Base-by-base conservation (phyloP, 1,140 invertebrate genomes). In the Adoxophyes honmai region DNA sequence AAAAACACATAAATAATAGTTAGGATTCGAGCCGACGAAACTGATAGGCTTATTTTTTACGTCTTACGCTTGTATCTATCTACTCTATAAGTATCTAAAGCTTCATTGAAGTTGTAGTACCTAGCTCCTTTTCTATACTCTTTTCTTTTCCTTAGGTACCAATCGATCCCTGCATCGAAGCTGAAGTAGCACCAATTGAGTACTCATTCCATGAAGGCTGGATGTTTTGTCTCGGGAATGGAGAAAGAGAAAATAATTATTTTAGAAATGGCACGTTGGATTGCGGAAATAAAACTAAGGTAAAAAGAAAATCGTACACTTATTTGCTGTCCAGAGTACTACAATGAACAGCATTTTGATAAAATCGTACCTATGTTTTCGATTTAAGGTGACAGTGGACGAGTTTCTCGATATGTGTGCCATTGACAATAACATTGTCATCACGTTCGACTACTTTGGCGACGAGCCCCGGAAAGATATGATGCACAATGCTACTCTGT, bases 181-280 rank as follows among this genome's bases (percentile, higher is more conserved):
- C 78, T 11, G 85, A 88, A 64, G 70, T 80, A 4, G 81, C 85
- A 0, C 83, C 85, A 0, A 86, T 86, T 54, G 86, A 88, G 51
- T 88, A 87, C 38, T 88, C 86, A 0, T 88, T 81, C 44, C 68
- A 81, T 35, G 86, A 88, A 73, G 84, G 84, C 4, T 88, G 86
- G 86, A 86, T 87, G 86, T 88, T 88, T 57, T 88, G 86, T 44
- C 71, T 88, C 8, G 86, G 86, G 0, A 84, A 76, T 59, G 86
- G 83, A 0, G 86, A 88, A 15, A 73, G 86, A 53, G 86, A 88
- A 52, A 86, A 81, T 53, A 88, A 85, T 55, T 86, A 88, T 51
- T 88, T 86, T 35, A 73, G 80, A 58, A 88, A 88, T 55, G 86
- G 86, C 5, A 88, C 84, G 9, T 56, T 88, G 21, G 86, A 88